These are phyloP conservation scores for Neoscelio sp. DNA, from an alignment of 2,888 invertebrate genomes.

Conservation along the genomic window DNA sequence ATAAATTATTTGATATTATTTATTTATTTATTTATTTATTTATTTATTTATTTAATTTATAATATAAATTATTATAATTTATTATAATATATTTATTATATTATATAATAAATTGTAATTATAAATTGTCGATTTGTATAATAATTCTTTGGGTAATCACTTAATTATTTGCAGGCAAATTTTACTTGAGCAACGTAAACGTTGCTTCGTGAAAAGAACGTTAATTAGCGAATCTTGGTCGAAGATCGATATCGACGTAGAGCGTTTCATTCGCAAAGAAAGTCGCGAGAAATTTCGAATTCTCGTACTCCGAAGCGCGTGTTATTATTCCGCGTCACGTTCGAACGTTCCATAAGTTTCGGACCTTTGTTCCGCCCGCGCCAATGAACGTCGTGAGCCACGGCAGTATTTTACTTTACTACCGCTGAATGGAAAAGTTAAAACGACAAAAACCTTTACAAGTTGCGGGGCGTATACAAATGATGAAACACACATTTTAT, in stretches of 20 bases:
- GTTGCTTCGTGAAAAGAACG: neutral
- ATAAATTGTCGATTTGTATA: no score
- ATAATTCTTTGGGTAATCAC: no score
- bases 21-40: no score
- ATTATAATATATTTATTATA: no score
- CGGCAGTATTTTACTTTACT: slow-evolving; percentile 29
- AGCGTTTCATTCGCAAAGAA: slow-evolving; percentile 3
- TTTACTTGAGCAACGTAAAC: neutral
- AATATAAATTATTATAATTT: no score
- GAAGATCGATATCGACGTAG: no score
- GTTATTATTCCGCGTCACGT: slow-evolving; percentile 48
- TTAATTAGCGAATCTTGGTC: no score
- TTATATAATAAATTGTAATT: no score
- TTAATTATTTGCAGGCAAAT: no score
- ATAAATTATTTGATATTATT: no score
- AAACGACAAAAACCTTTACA: slow-evolving; percentile 27
- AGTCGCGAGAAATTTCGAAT: slow-evolving; percentile 17
- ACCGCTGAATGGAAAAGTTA: slow-evolving; percentile 27
- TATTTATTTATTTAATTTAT: no score
- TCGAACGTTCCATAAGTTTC: slow-evolving; percentile 28
- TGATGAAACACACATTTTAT: no score
- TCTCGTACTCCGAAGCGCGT: slow-evolving; percentile 5
- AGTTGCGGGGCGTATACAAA: neutral
- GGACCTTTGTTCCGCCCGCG: slow-evolving; percentile 31
- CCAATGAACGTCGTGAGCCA: slow-evolving; percentile 43